phyloP scores from a whole-genome alignment of 2,797 vertebrate species.

The Chelon labrosus region DNA sequence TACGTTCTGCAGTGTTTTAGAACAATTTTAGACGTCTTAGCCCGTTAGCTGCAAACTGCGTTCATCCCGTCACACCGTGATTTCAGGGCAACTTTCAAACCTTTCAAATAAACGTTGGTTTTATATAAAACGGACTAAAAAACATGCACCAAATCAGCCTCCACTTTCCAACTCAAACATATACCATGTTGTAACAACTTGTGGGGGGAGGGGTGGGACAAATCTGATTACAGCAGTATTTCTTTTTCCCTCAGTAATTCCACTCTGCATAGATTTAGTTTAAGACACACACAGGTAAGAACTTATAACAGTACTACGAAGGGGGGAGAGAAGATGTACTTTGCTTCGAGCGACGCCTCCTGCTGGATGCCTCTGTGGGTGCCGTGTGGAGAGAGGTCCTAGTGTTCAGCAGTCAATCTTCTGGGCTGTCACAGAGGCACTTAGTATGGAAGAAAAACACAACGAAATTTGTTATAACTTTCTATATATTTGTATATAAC shows the following conservation, averaged over 20 bases:
- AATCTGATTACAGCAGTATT: conserved; percentile 52
- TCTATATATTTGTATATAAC: too few species aligned
- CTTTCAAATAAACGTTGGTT: not conserved
- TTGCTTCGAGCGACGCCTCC: conserved; percentile 22
- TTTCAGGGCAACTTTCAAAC: not conserved
- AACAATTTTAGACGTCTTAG: conserved; percentile 7
- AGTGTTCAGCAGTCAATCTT: conserved; percentile 52
- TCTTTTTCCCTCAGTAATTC: conserved; percentile 40
- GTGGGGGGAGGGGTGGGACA: not conserved
- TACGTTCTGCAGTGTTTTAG: conserved; percentile 33
- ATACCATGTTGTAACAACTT: conserved; percentile 22
- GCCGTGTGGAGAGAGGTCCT: conserved; percentile 29
- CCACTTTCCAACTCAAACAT: conserved; percentile 14
- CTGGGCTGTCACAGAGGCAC: conserved; percentile 78
- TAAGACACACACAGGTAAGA: conserved; percentile 78
- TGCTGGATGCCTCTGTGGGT: conserved; percentile 29
- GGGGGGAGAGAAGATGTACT: conserved; percentile 25
- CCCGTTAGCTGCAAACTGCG: conserved; percentile 1
- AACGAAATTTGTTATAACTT: conserved; percentile 25
- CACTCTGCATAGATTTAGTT: conserved; percentile 77
- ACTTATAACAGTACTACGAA: conserved; percentile 64
- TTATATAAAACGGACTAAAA: not conserved
- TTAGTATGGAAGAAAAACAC: conserved; percentile 37
- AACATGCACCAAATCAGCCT: conserved; percentile 14
- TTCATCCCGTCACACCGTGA: not conserved